Percentiles rank a stretch among this genome's conserved stretches.
phyloP scores from a whole-genome alignment of 2,113 vertebrate genomes.

The Setophaga kirtlandii region DNA sequence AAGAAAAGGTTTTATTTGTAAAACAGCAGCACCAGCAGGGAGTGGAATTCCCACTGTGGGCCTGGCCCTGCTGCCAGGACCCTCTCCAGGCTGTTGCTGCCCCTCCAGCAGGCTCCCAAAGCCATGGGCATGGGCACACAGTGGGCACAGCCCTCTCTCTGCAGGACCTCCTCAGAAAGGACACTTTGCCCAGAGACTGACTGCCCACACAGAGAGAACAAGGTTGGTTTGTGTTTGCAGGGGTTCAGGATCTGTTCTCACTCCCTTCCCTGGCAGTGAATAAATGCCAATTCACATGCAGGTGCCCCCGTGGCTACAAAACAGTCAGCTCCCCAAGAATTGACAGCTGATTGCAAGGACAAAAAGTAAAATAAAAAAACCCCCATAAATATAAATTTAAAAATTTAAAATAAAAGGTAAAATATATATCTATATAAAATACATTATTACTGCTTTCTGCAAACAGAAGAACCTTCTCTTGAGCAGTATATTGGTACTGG shows the following conservation, averaged over 20 bases:
- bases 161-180: not conserved
- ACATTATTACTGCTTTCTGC: not conserved
- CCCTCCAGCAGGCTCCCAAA: not conserved
- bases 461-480: not conserved
- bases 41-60: not conserved
- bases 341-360: not conserved
- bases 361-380: no score
- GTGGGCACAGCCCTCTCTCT: not conserved
- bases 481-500: not conserved
- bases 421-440: not conserved
- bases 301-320: not conserved
- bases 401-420: not conserved
- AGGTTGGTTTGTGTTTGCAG: conserved; percentile 6
- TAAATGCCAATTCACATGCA: not conserved
- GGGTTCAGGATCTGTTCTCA: not conserved
- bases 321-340: not conserved
- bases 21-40: not conserved
- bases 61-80: not conserved
- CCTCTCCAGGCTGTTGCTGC: not conserved
- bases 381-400: no score
- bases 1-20: not conserved
- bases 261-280: not conserved
- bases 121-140: not conserved
- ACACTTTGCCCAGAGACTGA: not conserved
- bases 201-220: conserved; percentile 25